Base-by-base conservation (phyloP, 1,140 invertebrate species). In the Argopecten irradians region DNA sequence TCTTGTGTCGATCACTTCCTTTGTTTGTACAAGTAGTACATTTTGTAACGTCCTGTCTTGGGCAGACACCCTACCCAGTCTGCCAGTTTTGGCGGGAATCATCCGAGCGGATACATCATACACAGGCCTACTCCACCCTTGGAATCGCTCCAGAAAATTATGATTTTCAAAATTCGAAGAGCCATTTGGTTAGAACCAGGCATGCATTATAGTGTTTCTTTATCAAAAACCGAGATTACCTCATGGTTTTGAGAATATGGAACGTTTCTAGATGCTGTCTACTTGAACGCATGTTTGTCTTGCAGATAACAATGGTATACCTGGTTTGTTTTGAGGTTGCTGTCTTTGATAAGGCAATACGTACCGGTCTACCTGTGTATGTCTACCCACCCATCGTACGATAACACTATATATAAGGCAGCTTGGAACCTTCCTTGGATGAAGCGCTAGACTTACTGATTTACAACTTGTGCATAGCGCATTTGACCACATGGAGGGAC, bases 131-230 rank as follows among this genome's bases (percentile, higher is more conserved):
- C 55, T n/a, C 55, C 55, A 28, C 55, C 55, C 55, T 71, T 71
- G 55, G 55, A 71, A 71, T 28, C 55, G n/a, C n/a, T 71, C 55
- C 55, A 71, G 55, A 71, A 71, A 71, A 71, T 71, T 71, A 28
- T 28, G 55, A 71, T 28, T 71, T 71, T 28, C n/a, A 28, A 46
- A 71, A 71, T 71, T 71, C 55, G 55, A 71, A 71, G 55, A 71
- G n/a, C 55, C n/a, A 71, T 71, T 0, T 71, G n/a, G 55, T 71
- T 28, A 71, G 55, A 71, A n/a, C n/a, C 55, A 71, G 55, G 28
- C 55, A 71, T 71, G 55, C 16, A 71, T 71, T 71, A 71, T 71
- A 71, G 28, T 71, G 55, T n/a, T 28, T 71, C 22, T 71, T 71
- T 71, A 71, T 71, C 55, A 71, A 71, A 71, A 28, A 71, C 22